These are phyloP conservation scores for Melozone crissalis DNA, from an alignment of 2,113 vertebrate species.

Conservation along the genomic window DNA sequence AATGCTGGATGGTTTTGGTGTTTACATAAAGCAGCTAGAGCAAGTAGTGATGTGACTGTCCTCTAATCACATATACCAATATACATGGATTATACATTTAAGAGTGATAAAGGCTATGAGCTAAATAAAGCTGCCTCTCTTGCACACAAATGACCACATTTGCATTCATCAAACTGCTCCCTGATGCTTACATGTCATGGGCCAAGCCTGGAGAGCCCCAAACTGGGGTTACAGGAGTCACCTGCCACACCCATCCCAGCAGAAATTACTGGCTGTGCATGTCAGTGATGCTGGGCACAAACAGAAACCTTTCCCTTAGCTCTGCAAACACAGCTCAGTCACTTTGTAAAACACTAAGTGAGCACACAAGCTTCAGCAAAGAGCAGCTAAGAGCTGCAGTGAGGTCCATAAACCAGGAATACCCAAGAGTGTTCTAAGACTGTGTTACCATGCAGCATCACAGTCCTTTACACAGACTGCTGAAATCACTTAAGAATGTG, in stretches of 20 bases:
- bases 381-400: not conserved
- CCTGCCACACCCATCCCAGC: not conserved
- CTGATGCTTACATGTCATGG: not conserved
- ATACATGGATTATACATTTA: not conserved
- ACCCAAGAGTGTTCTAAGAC: not conserved
- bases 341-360: not conserved
- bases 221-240: not conserved
- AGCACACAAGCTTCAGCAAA: not conserved
- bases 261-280: not conserved
- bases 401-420: not conserved
- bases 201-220: not conserved
- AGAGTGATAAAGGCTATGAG: not conserved
- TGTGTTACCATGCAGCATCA: not conserved
- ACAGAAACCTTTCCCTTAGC: not conserved
- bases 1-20: not conserved
- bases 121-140: not conserved
- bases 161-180: not conserved
- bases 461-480: not conserved
- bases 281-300: not conserved
- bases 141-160: no score
- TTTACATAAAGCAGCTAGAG: not conserved
- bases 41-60: not conserved
- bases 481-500: not conserved
- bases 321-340: not conserved
- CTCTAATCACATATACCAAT: not conserved